These are phyloP conservation scores for Sebastes cheni DNA, from an alignment of 2,797 vertebrate species.

Conservation along the genomic window DNA sequence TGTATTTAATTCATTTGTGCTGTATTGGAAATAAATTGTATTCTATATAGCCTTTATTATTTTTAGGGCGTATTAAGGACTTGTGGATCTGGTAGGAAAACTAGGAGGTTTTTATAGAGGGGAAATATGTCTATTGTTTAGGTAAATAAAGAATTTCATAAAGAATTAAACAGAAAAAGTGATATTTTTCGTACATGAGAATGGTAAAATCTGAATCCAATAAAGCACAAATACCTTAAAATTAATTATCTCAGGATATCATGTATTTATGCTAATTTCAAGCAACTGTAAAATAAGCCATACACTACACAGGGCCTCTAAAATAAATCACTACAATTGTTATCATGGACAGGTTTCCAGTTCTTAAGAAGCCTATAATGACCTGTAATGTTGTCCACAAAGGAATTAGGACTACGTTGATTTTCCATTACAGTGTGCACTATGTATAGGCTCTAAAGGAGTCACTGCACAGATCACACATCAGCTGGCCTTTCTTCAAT, in stretches of 20 bases:
- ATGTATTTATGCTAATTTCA: neutral
- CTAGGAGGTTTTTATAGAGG: neutral
- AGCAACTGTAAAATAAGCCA: neutral
- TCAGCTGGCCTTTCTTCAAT: neutral
- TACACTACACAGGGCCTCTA: neutral
- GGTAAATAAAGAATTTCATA: neutral
- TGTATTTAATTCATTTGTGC: neutral
- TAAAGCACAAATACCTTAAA: neutral
- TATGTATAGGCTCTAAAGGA: neutral
- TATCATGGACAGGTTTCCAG: neutral
- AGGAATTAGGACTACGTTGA: neutral
- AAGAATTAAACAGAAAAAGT: neutral
- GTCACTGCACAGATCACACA: neutral
- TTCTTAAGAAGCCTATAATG: neutral
- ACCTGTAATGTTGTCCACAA: no score
- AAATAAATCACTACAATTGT: rapidly evolving
- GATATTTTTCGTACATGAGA: neutral
- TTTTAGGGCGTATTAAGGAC: neutral
- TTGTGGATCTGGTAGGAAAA: neutral
- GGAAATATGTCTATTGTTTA: neutral
- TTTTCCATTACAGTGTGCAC: neutral
- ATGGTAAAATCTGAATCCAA: neutral
- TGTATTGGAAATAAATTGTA: neutral
- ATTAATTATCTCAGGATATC: neutral
- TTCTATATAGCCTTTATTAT: neutral